A percentile compares a stretch with the other conserved stretches of the same genome.
phyloP scores from a whole-genome alignment of 2,888 invertebrate species.

The Blera fallax region DNA sequence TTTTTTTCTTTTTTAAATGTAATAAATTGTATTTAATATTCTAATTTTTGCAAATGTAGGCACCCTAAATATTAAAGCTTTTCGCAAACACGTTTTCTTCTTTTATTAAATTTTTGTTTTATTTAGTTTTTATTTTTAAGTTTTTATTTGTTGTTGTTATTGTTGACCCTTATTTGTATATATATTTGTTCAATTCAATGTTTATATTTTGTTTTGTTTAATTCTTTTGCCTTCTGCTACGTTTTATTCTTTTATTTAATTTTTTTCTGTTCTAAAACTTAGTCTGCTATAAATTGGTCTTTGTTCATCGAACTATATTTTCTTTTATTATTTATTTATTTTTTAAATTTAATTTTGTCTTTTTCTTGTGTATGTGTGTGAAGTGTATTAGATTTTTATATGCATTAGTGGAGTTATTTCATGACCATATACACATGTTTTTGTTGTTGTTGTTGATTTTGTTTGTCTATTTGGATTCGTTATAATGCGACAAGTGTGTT shows the following conservation, averaged over 20 bases:
- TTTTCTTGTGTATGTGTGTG: constrained; percentile 43
- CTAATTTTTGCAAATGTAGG: constrained; percentile 82
- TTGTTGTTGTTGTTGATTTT: too few species aligned
- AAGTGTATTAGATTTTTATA: constrained; percentile 17
- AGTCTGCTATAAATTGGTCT: constrained; percentile 73
- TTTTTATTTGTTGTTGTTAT: constrained; percentile 63
- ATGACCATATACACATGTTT: constrained; percentile 25
- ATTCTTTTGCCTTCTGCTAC: constrained; percentile 56
- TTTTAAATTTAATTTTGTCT: constrained; percentile 52
- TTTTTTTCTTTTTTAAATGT: constrained; percentile 72
- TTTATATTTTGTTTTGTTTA: constrained; percentile 49
- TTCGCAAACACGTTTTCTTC: constrained; percentile 81
- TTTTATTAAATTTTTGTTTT: constrained; percentile 75
- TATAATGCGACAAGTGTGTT: constrained; percentile 39
- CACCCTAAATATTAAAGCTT: constrained; percentile 82
- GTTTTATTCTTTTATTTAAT: constrained; percentile 56
- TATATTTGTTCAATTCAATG: constrained; percentile 53
- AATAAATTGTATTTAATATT: constrained; percentile 77
- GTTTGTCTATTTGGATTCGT: constrained; percentile 14
- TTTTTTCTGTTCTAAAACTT: constrained; percentile 65
- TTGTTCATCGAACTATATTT: constrained; percentile 71
- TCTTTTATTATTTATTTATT: constrained; percentile 28
- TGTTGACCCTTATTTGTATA: constrained; percentile 58
- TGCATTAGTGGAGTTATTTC: constrained; percentile 30
- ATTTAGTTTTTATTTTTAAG: constrained; percentile 66